Base-by-base conservation (phyloP, 2,113 vertebrate species). In the Vulpes vulpes region DNA sequence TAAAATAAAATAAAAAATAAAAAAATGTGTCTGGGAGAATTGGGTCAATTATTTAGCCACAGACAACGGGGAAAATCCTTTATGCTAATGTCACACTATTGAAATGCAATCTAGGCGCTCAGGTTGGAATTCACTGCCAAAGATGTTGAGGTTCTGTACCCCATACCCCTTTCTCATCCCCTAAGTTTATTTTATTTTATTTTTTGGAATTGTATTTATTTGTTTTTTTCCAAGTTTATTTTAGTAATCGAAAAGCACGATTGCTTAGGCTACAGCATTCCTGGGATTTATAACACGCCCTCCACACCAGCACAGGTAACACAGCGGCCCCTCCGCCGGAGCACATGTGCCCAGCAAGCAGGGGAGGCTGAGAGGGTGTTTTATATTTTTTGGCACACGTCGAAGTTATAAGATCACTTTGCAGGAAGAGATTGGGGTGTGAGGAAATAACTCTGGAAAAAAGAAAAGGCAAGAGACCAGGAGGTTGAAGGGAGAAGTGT, bases 71-170 rank as follows among this genome's bases (percentile, higher is more conserved):
- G 9, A 3, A 23, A 71, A 49, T 82, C 55, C 32, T 88, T 59
- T 91, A 73, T 76, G 74, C 71, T 95, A 86, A 93, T 78, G 32
- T 81, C 74, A 82, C 65, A 25, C 35, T 78, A 71, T 91, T 86
- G 92, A 79, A 95, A 83, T 78, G 38, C 32, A 74, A 76, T 71
- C 73, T 81, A 51, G 76, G 57, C 60, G 49, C 25, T 23, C 22
- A 69, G 78, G 69, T 96, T 94, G 69, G 35, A 92, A n/a, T 91
- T 83, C 69, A 80, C 57, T 69, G 62, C 60, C 78, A 69, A 79
- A 30, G 82, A 69, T 64, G 57, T 32, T 51, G 3, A 92, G 62
- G 57, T 43, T 67, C 43, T 35, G 14, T 8, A 23, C 38, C 11
- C 69, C 27, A 35, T 11, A 17, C 51, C 59, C 8, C 8, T 25